A percentile compares a stretch with the other conserved stretches of the same genome.
Conservation (phyloP, 2,113 vertebrate species). For the Crotophaga sulcirostris region DNA sequence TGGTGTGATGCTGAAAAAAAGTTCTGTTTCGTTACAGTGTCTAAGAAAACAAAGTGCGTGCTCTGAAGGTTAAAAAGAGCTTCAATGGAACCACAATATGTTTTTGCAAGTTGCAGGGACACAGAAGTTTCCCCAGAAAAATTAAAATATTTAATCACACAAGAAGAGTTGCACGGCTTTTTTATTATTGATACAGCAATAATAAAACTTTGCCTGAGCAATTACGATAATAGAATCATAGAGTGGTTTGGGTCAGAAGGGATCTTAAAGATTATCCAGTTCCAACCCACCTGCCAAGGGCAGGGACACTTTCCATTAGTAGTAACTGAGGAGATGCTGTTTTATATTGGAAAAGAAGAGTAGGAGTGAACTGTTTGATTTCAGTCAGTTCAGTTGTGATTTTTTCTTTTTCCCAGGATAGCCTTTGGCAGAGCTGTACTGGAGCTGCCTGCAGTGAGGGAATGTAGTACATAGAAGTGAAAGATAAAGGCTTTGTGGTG, state of each 20-base stretch:
- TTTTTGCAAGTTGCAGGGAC: background rate
- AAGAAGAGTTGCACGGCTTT: background rate
- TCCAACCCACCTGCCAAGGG: no score
- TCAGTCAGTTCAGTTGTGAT: background rate
- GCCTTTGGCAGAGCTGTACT: background rate
- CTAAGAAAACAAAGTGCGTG: accelerated
- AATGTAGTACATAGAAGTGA: background rate
- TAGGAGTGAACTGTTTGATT: background rate
- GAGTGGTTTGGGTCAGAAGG: no score
- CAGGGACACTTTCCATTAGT: no score
- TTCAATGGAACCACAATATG: background rate
- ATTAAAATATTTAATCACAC: background rate
- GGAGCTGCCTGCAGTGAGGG: background rate
- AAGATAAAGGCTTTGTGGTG: background rate
- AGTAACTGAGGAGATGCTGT: background rate
- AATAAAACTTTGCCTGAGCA: background rate
- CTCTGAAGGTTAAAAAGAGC: background rate
- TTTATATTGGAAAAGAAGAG: background rate
- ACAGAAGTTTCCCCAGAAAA: background rate
- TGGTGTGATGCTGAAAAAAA: background rate
- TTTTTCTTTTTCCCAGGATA: background rate
- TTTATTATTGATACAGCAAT: background rate
- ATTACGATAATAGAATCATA: background rate
- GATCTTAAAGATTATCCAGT: no score
- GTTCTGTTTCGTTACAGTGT: background rate